phyloP scores from a whole-genome alignment of 2,797 vertebrate species.

The Chaetodon trifasciatus region DNA sequence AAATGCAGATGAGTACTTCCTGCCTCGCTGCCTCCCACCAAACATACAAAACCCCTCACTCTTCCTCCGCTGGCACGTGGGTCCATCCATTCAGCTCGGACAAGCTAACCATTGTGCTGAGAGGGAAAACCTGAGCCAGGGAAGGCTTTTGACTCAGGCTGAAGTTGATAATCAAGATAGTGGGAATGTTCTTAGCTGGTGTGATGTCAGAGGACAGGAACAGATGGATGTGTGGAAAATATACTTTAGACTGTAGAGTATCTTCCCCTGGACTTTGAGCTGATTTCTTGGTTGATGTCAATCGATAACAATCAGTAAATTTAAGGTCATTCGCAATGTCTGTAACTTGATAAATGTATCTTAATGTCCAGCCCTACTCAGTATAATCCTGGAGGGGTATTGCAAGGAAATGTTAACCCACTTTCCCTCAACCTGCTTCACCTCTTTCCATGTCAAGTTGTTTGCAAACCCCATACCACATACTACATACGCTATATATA shows the following conservation, averaged over 20 bases:
- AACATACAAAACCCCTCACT: conserved; percentile 43
- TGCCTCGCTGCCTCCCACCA: conserved; percentile 11
- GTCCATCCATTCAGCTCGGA: conserved; percentile 48
- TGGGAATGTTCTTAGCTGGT: conserved; percentile 24
- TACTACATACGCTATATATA: neutral
- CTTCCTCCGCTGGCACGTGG: conserved; percentile 45
- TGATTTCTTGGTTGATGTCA: neutral
- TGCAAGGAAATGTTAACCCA: neutral
- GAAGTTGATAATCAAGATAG: conserved; percentile 32
- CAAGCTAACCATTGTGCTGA: conserved; percentile 57
- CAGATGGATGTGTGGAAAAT: conserved; percentile 8
- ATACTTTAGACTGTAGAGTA: too few relatives aligned
- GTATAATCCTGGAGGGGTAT: too few relatives aligned
- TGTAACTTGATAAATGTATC: neutral
- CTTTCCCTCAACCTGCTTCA: neutral
- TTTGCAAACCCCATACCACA: neutral
- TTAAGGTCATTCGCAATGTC: neutral
- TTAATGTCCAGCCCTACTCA: neutral
- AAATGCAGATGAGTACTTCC: conserved; percentile 54
- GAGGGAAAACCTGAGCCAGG: conserved; percentile 39
- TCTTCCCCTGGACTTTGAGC: too few relatives aligned
- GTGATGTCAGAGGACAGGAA: conserved; percentile 37
- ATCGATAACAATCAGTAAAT: neutral
- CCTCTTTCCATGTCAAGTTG: neutral
- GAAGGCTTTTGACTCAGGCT: conserved; percentile 32